Conservation (phyloP, 2,113 vertebrate genomes). For the Copsychus sechellarum region DNA sequence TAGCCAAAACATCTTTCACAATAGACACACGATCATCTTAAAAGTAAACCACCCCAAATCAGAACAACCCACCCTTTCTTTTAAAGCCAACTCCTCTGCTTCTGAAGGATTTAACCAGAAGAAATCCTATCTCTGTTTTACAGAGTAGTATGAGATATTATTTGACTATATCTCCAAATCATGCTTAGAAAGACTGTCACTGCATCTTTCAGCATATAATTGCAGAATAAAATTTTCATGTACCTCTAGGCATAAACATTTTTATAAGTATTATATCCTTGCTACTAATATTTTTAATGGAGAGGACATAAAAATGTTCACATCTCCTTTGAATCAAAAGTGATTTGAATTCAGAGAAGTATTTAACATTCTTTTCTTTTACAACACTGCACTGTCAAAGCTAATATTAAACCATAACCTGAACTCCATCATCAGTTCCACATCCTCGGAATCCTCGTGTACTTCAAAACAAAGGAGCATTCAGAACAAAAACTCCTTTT, state of each 20-base stretch:
- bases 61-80: neutral
- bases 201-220: neutral
- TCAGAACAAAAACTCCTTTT: constrained; percentile 63
- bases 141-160: neutral
- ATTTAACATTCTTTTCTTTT: neutral
- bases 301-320: neutral
- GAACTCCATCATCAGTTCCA: constrained; percentile 65
- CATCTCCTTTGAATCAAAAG: neutral
- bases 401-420: constrained; percentile 41
- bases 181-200: constrained; percentile 3
- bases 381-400: neutral
- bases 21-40: neutral
- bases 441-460: constrained; percentile 45
- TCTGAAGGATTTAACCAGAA: neutral
- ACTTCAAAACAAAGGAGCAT: constrained; percentile 66
- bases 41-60: neutral
- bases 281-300: neutral
- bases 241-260: neutral
- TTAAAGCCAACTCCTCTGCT: neutral
- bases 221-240: constrained; percentile 11
- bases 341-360: neutral
- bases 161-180: constrained; percentile 15
- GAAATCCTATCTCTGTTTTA: neutral
- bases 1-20: neutral
- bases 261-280: neutral